Evolutionary conservation across 92 coral and sea anemone genomes (phyloP), one percentile per base, ranked within the genome.

Genomic region (Zoanthus sansibaricus): DNA sequence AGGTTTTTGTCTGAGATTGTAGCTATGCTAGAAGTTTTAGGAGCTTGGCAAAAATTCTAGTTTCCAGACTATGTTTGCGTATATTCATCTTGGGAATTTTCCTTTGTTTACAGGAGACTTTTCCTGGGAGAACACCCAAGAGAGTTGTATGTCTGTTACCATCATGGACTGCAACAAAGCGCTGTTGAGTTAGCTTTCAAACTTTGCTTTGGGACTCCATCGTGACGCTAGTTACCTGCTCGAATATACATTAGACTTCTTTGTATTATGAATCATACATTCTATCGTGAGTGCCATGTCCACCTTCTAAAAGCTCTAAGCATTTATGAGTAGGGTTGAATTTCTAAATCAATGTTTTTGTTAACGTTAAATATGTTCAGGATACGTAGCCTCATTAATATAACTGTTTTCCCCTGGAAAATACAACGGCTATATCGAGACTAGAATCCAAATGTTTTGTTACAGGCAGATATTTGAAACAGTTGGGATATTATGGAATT

Each of bases 131-230:
- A 93, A 17, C 91, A 95, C 46, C 97, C 97, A 15, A 91, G 88
- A 44, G 99, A 97, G 71, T 83, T 95, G 87, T 97, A 97, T 82
- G 99, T 97, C 68, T 97, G 99, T 74, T 91, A 95, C 56, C 97
- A 92, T 79, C 92, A 93, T 64, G 84, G 95, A 4, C 93, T 93
- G 44, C 94, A 96, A 55, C 99, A 97, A 91, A 90, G 86, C 79
- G 83, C 92, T 52, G 97, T 97, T 25, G 99, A 97, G 91, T 89
- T 97, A 86, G 99, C 99, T 79, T 97, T 97, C 71, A 97, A 97
- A 83, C 94, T 97, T 76, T 96, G 98, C 66, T 97, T 97, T 83
- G 99, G 99, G 32, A 93, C 96, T 21, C 76, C 92, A 70, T 86
- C 87, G 12, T 80, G 79, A 90, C 30, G 13, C 71, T 6, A 62